These are phyloP conservation scores for Leucosticte australis DNA, from an alignment of 2,113 vertebrate species.

Conservation along the genomic window DNA sequence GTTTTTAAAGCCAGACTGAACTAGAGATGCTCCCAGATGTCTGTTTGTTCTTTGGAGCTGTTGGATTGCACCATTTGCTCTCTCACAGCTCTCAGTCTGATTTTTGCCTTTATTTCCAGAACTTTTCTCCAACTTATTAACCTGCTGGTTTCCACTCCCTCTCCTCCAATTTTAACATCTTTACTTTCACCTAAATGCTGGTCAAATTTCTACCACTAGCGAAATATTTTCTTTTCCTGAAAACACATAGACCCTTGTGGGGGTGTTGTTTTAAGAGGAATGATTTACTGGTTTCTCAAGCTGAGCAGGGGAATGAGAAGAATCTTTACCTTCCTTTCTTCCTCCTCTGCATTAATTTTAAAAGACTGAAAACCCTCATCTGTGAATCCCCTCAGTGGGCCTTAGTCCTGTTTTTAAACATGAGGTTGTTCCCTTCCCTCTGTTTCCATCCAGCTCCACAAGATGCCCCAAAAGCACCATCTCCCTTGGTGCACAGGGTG, in stretches of 20 bases:
- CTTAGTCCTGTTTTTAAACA: neutral
- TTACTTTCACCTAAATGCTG: neutral
- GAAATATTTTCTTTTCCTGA: neutral
- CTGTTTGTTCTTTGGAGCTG: neutral
- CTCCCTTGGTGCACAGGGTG: neutral
- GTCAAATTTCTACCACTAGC: neutral
- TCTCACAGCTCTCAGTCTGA: neutral
- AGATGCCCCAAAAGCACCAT: neutral
- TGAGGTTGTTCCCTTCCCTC: neutral
- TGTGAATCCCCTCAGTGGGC: neutral
- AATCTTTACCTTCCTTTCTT: neutral
- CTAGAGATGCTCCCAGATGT: neutral
- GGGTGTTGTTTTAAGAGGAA: neutral
- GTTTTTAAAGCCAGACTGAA: neutral
- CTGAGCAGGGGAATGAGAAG: neutral
- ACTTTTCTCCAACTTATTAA: neutral
- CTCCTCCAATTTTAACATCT: neutral
- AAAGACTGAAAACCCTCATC: rapidly evolving
- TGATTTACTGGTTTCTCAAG: neutral
- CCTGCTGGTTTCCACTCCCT: neutral
- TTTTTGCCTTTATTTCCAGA: neutral
- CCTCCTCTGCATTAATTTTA: neutral
- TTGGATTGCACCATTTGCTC: neutral
- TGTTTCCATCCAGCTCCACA: neutral
- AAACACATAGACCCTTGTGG: neutral